These are phyloP conservation scores for Seriola quinqueradiata DNA, from an alignment of 2,113 vertebrate genomes.

Conservation along the genomic window DNA sequence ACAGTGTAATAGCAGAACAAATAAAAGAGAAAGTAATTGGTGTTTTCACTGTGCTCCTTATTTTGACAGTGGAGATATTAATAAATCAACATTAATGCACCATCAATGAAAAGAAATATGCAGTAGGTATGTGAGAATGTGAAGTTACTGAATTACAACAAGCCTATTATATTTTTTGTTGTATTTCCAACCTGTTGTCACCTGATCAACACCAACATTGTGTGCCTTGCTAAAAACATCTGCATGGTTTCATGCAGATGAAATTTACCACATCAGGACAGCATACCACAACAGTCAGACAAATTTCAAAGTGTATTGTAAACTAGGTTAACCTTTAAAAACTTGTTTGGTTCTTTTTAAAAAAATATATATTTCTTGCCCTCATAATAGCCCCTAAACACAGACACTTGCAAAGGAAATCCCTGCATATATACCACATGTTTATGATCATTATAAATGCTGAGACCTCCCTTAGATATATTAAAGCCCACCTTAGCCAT, in stretches of 20 bases:
- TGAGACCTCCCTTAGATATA: background rate
- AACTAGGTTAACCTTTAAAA: background rate
- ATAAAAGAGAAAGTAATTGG: background rate
- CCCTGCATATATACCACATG: background rate
- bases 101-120: background rate
- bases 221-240: background rate
- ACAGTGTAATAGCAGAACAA: background rate
- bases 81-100: background rate
- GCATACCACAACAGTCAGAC: background rate
- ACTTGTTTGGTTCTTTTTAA: background rate
- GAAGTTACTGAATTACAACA: background rate
- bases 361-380: background rate
- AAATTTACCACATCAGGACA: background rate
- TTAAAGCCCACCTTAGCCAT: conserved; percentile 44
- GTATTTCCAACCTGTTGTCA: background rate
- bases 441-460: background rate
- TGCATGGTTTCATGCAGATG: background rate
- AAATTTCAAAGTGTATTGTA: background rate
- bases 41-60: background rate
- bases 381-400: background rate
- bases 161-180: background rate
- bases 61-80: background rate
- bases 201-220: background rate
- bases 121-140: background rate
- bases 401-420: background rate